Evolutionary conservation across 2,888 invertebrate genomes (phyloP), one percentile per base, ranked within the genome.

Genomic region (Amaurobius ferox): DNA sequence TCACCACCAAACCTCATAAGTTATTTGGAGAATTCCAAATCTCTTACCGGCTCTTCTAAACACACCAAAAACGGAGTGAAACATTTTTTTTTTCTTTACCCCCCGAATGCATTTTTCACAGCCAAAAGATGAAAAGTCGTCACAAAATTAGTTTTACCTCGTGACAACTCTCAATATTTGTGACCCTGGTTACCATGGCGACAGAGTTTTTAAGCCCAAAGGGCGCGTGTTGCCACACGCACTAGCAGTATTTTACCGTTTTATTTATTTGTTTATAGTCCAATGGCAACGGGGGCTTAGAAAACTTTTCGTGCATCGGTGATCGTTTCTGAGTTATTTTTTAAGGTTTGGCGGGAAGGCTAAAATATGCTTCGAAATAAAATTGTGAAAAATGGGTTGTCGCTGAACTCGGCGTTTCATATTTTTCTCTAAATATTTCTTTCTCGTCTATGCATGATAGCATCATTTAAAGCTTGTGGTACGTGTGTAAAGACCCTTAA

Each of bases 111-210:
- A 73, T 73, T 80, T 80, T 80, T 73, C 80, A 67, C 67, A 32
- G 35, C 64, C 66, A 80, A 73, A 72, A 80, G 80, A 73, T 73
- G 73, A 73, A 80, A 80, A 80, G 80, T 73, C 66, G 55, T 66
- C 66, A 72, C 73, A 80, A 80, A 80, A 80, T 80, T 80, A 80
- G 80, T 80, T 80, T 80, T 80, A 35, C 80, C 73, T 67, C 71
- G 67, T 68, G 80, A 80, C 80, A 80, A 35, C 80, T 73, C 67
- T 66, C 80, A 79, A 80, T 80, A 80, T 80, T 80, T 80, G 80
- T 67, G 80, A 72, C 80, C 72, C 29, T 29, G n/a, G 80, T 73
- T 61, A 19, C 80, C 67, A 80, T 80, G 80, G 40, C 19, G 30
- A 80, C 80, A 28, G 73, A 29, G 19, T 66, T 68, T 73, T 80